phyloP scores from a whole-genome alignment of 2,888 invertebrate genomes.

The Leptodirus hochenwartii region DNA sequence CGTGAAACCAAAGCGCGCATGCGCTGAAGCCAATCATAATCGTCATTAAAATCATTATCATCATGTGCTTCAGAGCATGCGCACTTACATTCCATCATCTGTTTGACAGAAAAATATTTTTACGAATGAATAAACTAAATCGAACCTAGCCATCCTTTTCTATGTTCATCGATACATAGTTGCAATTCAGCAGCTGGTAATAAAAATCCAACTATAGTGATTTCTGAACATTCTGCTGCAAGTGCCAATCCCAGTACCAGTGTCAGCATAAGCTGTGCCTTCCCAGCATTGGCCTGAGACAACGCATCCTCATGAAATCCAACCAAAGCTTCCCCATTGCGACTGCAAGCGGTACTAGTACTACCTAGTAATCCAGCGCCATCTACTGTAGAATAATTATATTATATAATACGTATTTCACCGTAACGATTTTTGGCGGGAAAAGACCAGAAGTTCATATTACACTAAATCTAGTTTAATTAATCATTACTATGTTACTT shows the following conservation, averaged over 20 bases:
- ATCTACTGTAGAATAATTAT: too few relatives aligned
- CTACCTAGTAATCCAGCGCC: too few relatives aligned
- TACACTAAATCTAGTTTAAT: too few relatives aligned
- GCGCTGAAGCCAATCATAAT: too few relatives aligned
- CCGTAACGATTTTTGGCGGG: too few relatives aligned
- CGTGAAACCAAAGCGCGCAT: neutral
- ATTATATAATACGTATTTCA: too few relatives aligned
- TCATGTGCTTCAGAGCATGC: neutral
- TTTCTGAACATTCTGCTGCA: constrained; percentile 48
- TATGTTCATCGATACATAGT: constrained; percentile 50
- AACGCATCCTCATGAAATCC: constrained; percentile 65
- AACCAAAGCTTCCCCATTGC: constrained; percentile 31
- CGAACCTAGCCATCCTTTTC: constrained; percentile 62
- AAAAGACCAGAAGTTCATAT: too few relatives aligned
- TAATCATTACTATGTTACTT: too few relatives aligned
- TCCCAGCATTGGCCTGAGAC: constrained; percentile 55
- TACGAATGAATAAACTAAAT: neutral
- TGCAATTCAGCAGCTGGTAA: constrained; percentile 60
- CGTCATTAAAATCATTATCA: neutral
- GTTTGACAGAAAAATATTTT: neutral
- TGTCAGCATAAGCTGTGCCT: constrained; percentile 46
- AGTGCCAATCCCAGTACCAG: constrained; percentile 46
- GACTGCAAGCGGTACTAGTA: constrained; percentile 15
- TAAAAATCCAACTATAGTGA: constrained; percentile 51
- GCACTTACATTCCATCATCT: neutral